Percentiles rank a stretch among this genome's conserved stretches.
Evolutionary conservation across 2,888 invertebrate species (phyloP).

Genomic region (Panzeria rudis): DNA sequence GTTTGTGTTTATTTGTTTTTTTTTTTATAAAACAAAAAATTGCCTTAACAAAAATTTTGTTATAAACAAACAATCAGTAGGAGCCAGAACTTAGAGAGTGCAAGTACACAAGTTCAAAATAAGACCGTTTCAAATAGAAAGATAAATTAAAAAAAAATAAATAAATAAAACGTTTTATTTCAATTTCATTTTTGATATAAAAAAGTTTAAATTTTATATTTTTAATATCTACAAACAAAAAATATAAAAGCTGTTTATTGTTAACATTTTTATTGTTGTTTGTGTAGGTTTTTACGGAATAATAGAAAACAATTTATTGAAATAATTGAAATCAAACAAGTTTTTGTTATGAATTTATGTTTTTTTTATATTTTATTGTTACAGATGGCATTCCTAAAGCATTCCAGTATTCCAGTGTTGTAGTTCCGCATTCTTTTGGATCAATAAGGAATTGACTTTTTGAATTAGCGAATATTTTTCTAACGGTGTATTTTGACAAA

Average conservation of each 20-base stretch:
- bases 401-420: constrained; percentile 17
- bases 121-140: constrained; percentile 52
- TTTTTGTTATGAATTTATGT: constrained; percentile 29
- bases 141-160: background rate
- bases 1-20: constrained; percentile 6
- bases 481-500: constrained; percentile 51
- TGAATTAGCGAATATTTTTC: constrained; percentile 21
- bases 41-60: constrained; percentile 45
- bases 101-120: constrained; percentile 53
- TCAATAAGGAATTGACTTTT: constrained; percentile 6
- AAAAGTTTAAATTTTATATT: background rate
- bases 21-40: constrained; percentile 20
- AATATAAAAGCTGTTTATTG: constrained; percentile 41
- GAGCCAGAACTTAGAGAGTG: constrained; percentile 53
- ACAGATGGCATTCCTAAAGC: constrained; percentile 77
- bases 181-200: constrained; percentile 1
- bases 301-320: background rate
- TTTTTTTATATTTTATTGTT: constrained; percentile 61
- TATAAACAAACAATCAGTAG: constrained; percentile 59
- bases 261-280: constrained; percentile 58
- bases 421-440: constrained; percentile 48
- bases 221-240: constrained; percentile 38
- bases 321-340: constrained; percentile 27
- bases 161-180: constrained; percentile 13
- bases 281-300: constrained; percentile 46